Evolutionary conservation across 1,140 invertebrate species (phyloP).

Genomic region (Amyelois transitella): DNA sequence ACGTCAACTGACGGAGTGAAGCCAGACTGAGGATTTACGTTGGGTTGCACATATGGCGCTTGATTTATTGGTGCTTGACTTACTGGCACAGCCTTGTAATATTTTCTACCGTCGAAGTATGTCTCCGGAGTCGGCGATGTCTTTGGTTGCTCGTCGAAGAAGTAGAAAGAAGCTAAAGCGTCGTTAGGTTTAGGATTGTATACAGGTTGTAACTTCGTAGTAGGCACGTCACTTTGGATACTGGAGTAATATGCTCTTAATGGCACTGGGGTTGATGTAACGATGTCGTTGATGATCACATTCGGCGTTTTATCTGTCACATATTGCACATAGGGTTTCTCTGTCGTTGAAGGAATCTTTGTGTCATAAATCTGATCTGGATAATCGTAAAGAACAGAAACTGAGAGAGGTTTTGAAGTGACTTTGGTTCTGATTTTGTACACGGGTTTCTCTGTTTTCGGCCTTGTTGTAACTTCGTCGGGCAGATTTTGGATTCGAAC

Average conservation of each 20-base stretch:
- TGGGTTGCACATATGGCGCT: constrained; percentile 32
- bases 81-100: constrained; percentile 62
- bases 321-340: constrained; percentile 71
- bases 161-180: constrained; percentile 74
- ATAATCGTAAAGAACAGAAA: constrained; percentile 62
- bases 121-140: constrained; percentile 45
- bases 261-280: constrained; percentile 76
- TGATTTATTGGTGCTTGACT: constrained; percentile 35
- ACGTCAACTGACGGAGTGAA: constrained; percentile 57
- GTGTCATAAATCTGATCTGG: constrained; percentile 54
- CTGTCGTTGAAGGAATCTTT: constrained; percentile 55
- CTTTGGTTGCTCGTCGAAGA: constrained; percentile 75
- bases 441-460: constrained; percentile 60
- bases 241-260: constrained; percentile 77
- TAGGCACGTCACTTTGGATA: constrained; percentile 71
- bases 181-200: constrained; percentile 64
- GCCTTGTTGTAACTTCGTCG: constrained; percentile 46
- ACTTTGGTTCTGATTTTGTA: constrained; percentile 64
- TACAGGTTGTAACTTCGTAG: constrained; percentile 70
- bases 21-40: constrained; percentile 41
- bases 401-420: constrained; percentile 67
- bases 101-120: constrained; percentile 66
- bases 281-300: constrained; percentile 40
- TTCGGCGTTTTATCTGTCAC: constrained; percentile 55
- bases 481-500: constrained; percentile 52